phyloP scores from a whole-genome alignment of 2,888 invertebrate genomes.

The Hypomecis punctinalis region DNA sequence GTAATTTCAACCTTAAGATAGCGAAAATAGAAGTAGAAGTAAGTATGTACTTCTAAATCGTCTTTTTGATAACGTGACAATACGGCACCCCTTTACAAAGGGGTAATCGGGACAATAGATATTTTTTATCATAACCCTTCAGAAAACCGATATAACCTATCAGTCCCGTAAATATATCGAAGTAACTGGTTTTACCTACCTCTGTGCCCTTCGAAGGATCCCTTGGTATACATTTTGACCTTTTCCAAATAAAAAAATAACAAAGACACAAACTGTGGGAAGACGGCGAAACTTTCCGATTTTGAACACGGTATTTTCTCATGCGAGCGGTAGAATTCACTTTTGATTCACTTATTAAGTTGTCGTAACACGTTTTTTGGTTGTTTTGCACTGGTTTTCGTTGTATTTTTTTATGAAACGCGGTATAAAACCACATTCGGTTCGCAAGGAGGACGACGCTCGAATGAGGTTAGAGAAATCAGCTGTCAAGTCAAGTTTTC shows the following conservation, averaged over 20 bases:
- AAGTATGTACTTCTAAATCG: slow-evolving; percentile 16
- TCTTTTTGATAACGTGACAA: slow-evolving; percentile 37
- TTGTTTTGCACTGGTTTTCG: slow-evolving; percentile 17
- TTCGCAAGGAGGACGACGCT: slow-evolving; percentile 14
- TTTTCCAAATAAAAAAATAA: slow-evolving; percentile 32
- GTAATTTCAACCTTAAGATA: slow-evolving; percentile 23
- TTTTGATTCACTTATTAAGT: slow-evolving; percentile 23
- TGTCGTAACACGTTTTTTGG: slow-evolving; percentile 24
- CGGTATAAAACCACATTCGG: slow-evolving; percentile 15
- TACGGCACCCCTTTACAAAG: slow-evolving; percentile 25
- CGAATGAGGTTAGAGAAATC: slow-evolving; percentile 23
- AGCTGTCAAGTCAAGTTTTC: slow-evolving; percentile 28
- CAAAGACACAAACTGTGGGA: slow-evolving; percentile 38
- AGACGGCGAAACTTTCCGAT: slow-evolving; percentile 26
- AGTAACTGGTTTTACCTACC: slow-evolving; percentile 43
- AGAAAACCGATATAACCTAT: slow-evolving; percentile 35
- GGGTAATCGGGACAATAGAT: slow-evolving; percentile 37
- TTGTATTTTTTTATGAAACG: background rate
- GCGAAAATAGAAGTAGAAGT: slow-evolving; percentile 27
- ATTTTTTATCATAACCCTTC: slow-evolving; percentile 37
- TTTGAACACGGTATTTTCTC: slow-evolving; percentile 28
- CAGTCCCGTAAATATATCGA: slow-evolving; percentile 42
- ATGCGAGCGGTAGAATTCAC: slow-evolving; percentile 31
- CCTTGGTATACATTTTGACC: slow-evolving; percentile 42
- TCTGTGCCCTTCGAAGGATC: slow-evolving; percentile 31